These are phyloP conservation scores for Athalia cordata DNA, from an alignment of 2,888 invertebrate genomes.

Conservation along the genomic window DNA sequence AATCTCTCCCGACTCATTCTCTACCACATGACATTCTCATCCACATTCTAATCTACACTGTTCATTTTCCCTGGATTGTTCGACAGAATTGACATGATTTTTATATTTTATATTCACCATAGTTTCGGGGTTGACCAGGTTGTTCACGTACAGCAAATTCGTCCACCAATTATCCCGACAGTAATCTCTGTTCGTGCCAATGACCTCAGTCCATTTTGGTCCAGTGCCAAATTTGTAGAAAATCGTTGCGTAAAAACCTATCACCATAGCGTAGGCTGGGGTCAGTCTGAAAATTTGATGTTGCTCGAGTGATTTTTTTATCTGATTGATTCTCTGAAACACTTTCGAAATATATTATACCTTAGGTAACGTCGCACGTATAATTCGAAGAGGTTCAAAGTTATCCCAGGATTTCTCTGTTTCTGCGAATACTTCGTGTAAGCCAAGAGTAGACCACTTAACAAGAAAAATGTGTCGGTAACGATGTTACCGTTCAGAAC, in stretches of 20 bases:
- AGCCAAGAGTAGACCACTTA: conserved; percentile 66
- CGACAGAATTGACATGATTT: no score
- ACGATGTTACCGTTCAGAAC: conserved; percentile 67
- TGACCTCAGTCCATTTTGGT: conserved; percentile 81
- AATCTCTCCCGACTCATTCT: no score
- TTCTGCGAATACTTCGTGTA: conserved; percentile 59
- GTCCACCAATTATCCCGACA: conserved; percentile 72
- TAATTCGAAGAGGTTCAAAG: conserved; percentile 78
- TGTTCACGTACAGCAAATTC: conserved; percentile 72
- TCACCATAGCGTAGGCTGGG: conserved; percentile 83
- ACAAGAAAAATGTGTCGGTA: conserved; percentile 69
- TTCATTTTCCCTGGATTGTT: no score
- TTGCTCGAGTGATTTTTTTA: neutral
- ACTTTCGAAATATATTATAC: conserved; percentile 68
- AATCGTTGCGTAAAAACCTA: conserved; percentile 84
- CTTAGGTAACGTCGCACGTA: conserved; percentile 82
- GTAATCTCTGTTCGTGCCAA: conserved; percentile 70
- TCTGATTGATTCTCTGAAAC: neutral
- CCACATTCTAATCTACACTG: no score
- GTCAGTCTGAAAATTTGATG: conserved; percentile 77
- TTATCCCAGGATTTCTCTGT: conserved; percentile 51
- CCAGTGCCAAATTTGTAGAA: conserved; percentile 82
- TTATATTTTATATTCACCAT: conserved; percentile 60
- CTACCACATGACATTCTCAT: no score
- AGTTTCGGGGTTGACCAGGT: conserved; percentile 64